phyloP scores from a whole-genome alignment of 2,113 vertebrate genomes.

The Desmodus rotundus region DNA sequence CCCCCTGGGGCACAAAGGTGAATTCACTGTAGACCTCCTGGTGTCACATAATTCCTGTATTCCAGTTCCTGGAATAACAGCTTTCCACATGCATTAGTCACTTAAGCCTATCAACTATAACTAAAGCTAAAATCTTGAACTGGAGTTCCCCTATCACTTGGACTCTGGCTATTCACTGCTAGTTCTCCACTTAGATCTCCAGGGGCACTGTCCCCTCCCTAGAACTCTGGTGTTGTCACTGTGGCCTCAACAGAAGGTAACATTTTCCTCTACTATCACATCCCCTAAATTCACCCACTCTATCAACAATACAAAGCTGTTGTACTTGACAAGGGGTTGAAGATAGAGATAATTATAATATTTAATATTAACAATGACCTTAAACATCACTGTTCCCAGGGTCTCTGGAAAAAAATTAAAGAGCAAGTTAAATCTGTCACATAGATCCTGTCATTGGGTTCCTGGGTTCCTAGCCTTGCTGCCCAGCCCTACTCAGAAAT shows the following conservation, averaged over 20 bases:
- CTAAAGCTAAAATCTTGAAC: too few species aligned
- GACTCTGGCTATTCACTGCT: background rate
- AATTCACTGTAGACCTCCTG: too few species aligned
- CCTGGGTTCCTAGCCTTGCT: background rate
- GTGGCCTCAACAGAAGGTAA: background rate
- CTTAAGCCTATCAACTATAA: too few species aligned
- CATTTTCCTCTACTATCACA: background rate
- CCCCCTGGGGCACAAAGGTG: too few species aligned
- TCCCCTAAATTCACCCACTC: background rate
- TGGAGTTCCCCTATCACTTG: too few species aligned
- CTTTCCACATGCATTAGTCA: too few species aligned
- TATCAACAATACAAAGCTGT: background rate
- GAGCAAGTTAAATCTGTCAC: background rate
- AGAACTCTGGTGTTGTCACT: background rate
- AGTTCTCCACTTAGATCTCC: background rate
- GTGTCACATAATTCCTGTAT: too few species aligned
- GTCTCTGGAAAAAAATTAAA: background rate
- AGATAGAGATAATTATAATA: background rate
- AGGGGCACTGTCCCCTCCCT: background rate
- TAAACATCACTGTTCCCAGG: background rate
- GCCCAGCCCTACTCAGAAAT: background rate
- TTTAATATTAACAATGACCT: slow-evolving; percentile 20
- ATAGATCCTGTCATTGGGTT: background rate
- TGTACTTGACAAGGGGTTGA: background rate
- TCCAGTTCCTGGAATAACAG: too few species aligned